Evolutionary conservation across 2,797 vertebrate species (phyloP), one percentile per base, ranked within the genome.

Genomic region (Sebastolobus alascanus): DNA sequence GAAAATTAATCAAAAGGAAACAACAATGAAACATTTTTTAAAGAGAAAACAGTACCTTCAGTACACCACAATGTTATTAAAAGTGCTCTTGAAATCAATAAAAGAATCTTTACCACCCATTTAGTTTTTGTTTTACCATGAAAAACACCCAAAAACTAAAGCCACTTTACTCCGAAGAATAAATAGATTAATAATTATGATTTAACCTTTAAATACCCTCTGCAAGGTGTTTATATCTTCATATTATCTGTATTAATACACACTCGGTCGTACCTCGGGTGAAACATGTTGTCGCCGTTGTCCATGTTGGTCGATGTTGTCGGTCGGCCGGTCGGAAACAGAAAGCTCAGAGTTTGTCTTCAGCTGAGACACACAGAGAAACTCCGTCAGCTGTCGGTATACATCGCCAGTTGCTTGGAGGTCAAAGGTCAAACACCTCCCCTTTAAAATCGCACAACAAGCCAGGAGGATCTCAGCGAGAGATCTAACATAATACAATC

Each of bases 301-400:
- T 90, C 86, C 87, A 86, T 82, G 84, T 25, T 37, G 52, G 6
- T 85, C 87, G 83, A 84, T 80, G 85, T n/a, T 25, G 61, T 35
- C n/a, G 6, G 9, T 55, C 60, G 3, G 56, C 11, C 11, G 16
- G 22, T 67, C 58, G 4, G 20, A 64, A 20, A 65, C 80, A 72
- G 38, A 77, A 33, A 75, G 72, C 70, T 52, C 68, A 0, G n/a
- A 11, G 55, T 9, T 9, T 0, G n/a, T 16, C 74, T 46, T 68
- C n/a, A 12, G 59, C 85, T 18, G 76, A 69, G 68, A 71, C 14
- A 9, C 4, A 8, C 52, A 11, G 13, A 38, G 37, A 12, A 10
- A 38, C 37, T 22, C 68, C 8, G 67, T 84, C 92, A 91, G 90
- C 92, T 93, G 91, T 90, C 61, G 1, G 55, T 6, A 46, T 86